phyloP scores from a whole-genome alignment of 2,113 vertebrate genomes.

The Rhipidura dahli region DNA sequence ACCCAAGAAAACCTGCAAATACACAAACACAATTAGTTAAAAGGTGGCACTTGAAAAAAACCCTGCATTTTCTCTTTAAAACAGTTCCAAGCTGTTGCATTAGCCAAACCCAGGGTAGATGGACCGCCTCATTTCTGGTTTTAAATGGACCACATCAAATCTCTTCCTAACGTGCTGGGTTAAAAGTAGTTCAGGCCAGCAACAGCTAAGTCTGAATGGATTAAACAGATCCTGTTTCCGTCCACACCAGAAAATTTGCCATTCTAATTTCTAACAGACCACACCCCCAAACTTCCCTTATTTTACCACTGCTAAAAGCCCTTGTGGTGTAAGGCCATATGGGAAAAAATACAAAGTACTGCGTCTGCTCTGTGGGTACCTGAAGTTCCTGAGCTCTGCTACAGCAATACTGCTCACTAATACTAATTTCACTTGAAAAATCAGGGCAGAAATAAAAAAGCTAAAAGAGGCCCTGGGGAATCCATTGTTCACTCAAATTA shows the following conservation, averaged over 20 bases:
- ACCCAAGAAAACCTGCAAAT: slow-evolving; percentile 84
- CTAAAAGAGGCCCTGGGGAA: neutral
- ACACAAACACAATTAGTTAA: neutral
- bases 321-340: neutral
- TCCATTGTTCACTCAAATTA: neutral
- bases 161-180: neutral
- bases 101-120: neutral
- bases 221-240: neutral
- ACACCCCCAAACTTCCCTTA: neutral
- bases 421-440: neutral
- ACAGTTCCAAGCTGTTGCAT: neutral
- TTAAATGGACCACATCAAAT: neutral
- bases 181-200: neutral
- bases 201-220: neutral
- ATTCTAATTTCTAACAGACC: neutral
- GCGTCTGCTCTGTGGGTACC: neutral
- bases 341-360: neutral
- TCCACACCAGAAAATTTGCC: neutral
- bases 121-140: neutral
- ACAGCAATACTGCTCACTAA: neutral
- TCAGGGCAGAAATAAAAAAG: neutral
- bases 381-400: neutral
- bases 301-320: neutral
- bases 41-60: neutral
- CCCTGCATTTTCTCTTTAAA: neutral